A percentile compares a stretch with the other conserved stretches of the same genome.
These are phyloP conservation scores for Carapus acus DNA, from an alignment of 2,797 vertebrate genomes.

Conservation along the genomic window DNA sequence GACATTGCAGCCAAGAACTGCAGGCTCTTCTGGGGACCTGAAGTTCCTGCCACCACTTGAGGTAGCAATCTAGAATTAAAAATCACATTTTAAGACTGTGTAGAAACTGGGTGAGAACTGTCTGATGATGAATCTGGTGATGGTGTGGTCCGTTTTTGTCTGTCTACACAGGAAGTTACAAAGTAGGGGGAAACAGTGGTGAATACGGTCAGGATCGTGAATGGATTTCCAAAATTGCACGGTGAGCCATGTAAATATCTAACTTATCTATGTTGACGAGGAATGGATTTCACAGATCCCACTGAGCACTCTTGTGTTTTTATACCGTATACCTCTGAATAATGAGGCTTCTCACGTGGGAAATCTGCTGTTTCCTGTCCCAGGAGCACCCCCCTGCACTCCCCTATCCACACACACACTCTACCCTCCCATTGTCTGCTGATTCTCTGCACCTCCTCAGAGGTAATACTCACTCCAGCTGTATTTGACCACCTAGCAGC, in stretches of 20 bases:
- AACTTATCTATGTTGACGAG: constrained; percentile 19
- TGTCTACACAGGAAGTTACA: not conserved
- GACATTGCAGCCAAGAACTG: too few species aligned
- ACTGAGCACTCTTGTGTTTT: constrained; percentile 48
- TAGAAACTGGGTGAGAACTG: too few species aligned
- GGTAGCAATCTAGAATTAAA: not conserved
- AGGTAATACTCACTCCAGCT: constrained; percentile 35
- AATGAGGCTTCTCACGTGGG: constrained; percentile 56
- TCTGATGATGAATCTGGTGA: too few species aligned
- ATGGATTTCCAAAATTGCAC: constrained; percentile 19
- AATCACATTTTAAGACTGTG: too few species aligned
- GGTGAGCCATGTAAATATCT: constrained; percentile 18
- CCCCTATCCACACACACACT: too few species aligned
- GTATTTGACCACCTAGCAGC: constrained; percentile 50
- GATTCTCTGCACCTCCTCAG: constrained; percentile 29
- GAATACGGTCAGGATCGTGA: too few species aligned
- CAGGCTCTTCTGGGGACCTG: too few species aligned
- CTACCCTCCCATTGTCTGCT: constrained; percentile 46
- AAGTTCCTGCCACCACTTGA: too few species aligned
- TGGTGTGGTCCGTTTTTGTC: not conserved
- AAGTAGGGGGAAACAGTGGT: too few species aligned
- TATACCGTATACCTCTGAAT: constrained; percentile 52
- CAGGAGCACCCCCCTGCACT: constrained; percentile 59
- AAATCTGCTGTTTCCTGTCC: constrained; percentile 63
- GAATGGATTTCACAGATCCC: constrained; percentile 36